Conservation (phyloP, 2,797 vertebrate genomes). For the Pangasius djambal region DNA sequence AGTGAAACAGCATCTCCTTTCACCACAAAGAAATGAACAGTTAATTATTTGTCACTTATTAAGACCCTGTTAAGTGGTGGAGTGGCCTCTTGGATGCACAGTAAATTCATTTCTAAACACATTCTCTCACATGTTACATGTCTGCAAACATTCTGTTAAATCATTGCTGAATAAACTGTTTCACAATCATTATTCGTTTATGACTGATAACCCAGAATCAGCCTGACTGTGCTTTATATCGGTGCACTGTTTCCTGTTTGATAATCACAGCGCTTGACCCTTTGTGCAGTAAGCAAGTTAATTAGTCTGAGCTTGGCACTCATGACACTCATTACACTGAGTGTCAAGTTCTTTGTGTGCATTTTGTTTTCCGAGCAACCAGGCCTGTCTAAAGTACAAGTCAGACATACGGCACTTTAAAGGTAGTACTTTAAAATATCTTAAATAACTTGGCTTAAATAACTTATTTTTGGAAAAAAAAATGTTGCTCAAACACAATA, state of each 20-base stretch:
- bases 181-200: background rate
- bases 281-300: constrained; percentile 13
- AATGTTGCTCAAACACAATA: background rate
- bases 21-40: background rate
- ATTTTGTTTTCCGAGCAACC: background rate
- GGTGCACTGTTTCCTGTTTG: background rate
- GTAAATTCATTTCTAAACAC: background rate
- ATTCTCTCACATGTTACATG: background rate
- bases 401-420: background rate
- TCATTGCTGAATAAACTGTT: background rate
- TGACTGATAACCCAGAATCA: background rate
- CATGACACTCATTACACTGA: constrained; percentile 9
- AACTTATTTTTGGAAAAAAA: background rate
- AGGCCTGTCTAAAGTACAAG: background rate
- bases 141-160: background rate
- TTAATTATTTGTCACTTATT: too few species aligned
- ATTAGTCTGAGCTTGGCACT: background rate
- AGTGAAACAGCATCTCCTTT: background rate
- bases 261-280: background rate
- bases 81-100: background rate
- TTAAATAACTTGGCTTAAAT: background rate
- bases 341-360: background rate
- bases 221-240: background rate
- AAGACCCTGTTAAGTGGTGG: background rate
- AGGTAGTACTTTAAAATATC: background rate